A percentile compares a stretch with the other conserved stretches of the same genome.
Evolutionary conservation across 92 coral and sea anemone genomes (phyloP).

Genomic region (Umimayanthus chanpuru): DNA sequence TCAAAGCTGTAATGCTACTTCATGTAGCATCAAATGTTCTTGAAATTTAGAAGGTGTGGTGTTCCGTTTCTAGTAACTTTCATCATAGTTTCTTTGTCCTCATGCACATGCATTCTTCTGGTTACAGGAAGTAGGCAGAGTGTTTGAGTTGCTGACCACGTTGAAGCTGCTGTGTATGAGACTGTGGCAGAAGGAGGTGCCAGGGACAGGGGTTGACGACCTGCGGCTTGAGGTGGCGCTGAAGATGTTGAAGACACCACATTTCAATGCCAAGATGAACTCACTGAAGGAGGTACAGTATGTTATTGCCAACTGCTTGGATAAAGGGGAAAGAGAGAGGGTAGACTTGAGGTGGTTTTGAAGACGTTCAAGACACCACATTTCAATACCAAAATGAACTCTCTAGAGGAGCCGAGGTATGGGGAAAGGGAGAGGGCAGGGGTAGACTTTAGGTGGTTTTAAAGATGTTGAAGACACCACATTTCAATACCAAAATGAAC

Average conservation of each 20-base stretch:
- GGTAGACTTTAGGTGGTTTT: slow-evolving; percentile 72
- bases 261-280: slow-evolving; percentile 93
- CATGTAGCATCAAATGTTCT: too few relatives aligned
- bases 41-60: too few relatives aligned
- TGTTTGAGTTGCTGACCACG: slow-evolving; percentile 83
- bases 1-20: too few relatives aligned
- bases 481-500: slow-evolving; percentile 50
- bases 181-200: slow-evolving; percentile 74
- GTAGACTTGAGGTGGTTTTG: slow-evolving; percentile 77
- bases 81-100: not conserved
- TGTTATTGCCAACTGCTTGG: not conserved
- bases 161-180: slow-evolving; percentile 83
- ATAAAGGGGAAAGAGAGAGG: not conserved
- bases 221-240: slow-evolving; percentile 87
- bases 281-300: slow-evolving; percentile 90
- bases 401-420: slow-evolving; percentile 84
- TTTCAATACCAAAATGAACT: slow-evolving; percentile 92
- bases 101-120: not conserved
- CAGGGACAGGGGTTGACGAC: slow-evolving; percentile 73
- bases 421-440: not conserved
- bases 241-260: slow-evolving; percentile 89
- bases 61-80: too few relatives aligned
- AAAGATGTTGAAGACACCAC: slow-evolving; percentile 87
- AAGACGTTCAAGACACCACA: slow-evolving; percentile 89
- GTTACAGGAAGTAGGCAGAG: slow-evolving; percentile 84